Conservation (phyloP, 37 sponge, comb jelly and placozoan genomes). For the Ianthella basta region DNA sequence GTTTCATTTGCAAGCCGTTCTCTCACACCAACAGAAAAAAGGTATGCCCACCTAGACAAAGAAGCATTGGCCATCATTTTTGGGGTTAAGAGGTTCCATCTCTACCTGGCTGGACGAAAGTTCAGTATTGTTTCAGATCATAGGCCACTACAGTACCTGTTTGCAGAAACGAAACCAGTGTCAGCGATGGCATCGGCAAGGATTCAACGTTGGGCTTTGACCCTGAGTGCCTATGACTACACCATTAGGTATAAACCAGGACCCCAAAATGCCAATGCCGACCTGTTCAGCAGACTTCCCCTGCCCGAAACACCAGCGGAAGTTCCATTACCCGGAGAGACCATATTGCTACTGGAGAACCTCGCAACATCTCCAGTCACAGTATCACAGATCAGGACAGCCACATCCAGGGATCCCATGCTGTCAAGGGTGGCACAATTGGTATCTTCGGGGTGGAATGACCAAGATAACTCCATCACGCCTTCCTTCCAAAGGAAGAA, state of each 20-base stretch:
- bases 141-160: constrained; percentile 31
- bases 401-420: constrained; percentile 22
- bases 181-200: constrained; percentile 43
- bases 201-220: constrained; percentile 36
- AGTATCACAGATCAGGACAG: not conserved
- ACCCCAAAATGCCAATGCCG: constrained; percentile 18
- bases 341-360: constrained; percentile 10
- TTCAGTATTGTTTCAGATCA: constrained; percentile 45
- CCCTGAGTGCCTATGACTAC: constrained; percentile 36
- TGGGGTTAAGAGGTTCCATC: constrained; percentile 38
- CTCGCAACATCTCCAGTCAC: constrained; percentile 9
- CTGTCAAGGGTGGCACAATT: not conserved
- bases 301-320: not conserved
- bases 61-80: constrained; percentile 41
- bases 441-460: constrained; percentile 11
- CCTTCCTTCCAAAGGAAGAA: not conserved
- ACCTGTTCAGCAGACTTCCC: constrained; percentile 37
- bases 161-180: constrained; percentile 27
- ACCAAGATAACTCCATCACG: not conserved
- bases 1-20: constrained; percentile 21
- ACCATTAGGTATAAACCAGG: constrained; percentile 32
- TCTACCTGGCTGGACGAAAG: constrained; percentile 27
- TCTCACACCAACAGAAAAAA: constrained; percentile 33
- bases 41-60: constrained; percentile 32
- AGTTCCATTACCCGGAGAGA: constrained; percentile 23